Percentiles rank a stretch among this genome's conserved stretches.
These are phyloP conservation scores for Ciconia stormi DNA, from an alignment of 2,113 vertebrate species.

Conservation along the genomic window DNA sequence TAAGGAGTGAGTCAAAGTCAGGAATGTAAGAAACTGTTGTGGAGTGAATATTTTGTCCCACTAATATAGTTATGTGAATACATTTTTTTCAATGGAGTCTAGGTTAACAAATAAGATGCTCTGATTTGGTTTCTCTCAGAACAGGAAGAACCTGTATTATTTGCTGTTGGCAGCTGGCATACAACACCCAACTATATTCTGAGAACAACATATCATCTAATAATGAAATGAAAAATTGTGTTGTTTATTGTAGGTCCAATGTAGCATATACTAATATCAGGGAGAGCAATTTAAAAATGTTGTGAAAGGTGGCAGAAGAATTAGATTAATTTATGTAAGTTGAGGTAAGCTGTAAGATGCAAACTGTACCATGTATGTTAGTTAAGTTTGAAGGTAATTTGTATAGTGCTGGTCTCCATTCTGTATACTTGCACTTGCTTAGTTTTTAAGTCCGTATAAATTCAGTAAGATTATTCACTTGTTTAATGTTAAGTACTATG, in stretches of 20 bases:
- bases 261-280: neutral
- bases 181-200: neutral
- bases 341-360: neutral
- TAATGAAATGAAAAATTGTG: constrained; percentile 18
- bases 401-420: neutral
- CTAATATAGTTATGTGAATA: neutral
- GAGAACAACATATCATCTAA: constrained; percentile 14
- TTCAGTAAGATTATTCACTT: neutral
- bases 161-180: constrained; percentile 58
- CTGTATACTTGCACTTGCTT: neutral
- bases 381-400: neutral
- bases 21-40: neutral
- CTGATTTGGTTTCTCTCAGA: constrained; percentile 16
- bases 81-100: neutral
- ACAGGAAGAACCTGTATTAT: constrained; percentile 57
- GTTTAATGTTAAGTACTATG: neutral
- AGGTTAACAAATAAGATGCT: neutral
- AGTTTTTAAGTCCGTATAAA: neutral
- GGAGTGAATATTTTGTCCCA: neutral
- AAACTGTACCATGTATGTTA: neutral
- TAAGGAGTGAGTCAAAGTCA: neutral
- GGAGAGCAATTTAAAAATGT: neutral
- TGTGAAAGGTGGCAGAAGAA: constrained; percentile 5
- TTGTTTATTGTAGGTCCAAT: neutral
- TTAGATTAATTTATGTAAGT: neutral